Evolutionary conservation across 2,797 vertebrate species (phyloP).

Genomic region (Phrynocephalus guinanensis): DNA sequence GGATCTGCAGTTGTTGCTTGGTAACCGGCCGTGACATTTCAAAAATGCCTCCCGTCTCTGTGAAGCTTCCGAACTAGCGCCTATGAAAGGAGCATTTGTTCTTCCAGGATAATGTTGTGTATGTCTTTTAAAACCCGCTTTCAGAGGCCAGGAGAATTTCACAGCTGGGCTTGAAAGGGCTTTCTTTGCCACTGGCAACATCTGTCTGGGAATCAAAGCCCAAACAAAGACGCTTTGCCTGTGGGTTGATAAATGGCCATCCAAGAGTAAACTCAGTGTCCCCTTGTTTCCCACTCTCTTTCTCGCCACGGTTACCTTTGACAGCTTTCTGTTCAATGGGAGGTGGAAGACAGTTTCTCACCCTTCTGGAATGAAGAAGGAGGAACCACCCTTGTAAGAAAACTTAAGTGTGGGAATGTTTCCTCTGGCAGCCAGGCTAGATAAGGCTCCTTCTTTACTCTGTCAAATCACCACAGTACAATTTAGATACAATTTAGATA

Average conservation of each 20-base stretch:
- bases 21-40: conserved; percentile 26
- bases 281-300: not conserved
- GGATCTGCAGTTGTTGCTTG: conserved; percentile 18
- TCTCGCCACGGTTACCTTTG: not conserved
- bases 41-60: conserved; percentile 19
- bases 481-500: no score
- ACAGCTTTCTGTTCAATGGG: not conserved
- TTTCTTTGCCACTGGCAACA: not conserved
- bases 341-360: not conserved
- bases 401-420: no score
- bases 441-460: no score
- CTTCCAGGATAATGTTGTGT: conserved; percentile 14
- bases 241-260: not conserved
- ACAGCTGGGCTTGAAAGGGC: not conserved
- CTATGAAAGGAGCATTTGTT: conserved; percentile 23
- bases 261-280: not conserved
- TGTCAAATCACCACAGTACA: no score
- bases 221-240: not conserved
- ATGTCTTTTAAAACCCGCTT: not conserved
- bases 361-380: not conserved
- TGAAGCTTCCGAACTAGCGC: conserved; percentile 21
- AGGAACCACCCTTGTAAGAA: not conserved
- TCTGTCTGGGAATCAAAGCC: not conserved
- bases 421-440: no score
- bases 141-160: not conserved